Percentiles rank a stretch among this genome's conserved stretches.
phyloP scores from a whole-genome alignment of 2,113 vertebrate genomes.

The Charina bottae region DNA sequence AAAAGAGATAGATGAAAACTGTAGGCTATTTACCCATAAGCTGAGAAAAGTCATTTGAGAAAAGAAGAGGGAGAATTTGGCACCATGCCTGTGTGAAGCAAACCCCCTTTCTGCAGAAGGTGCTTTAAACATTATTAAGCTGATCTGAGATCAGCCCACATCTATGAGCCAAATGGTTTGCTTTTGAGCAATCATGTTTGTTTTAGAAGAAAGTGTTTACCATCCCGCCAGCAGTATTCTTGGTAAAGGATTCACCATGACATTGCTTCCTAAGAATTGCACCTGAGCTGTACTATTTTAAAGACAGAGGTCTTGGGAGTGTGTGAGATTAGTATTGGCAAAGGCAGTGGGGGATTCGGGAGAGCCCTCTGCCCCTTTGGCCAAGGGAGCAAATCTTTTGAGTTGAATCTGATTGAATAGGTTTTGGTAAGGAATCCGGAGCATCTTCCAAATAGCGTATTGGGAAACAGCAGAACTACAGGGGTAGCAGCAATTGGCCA shows the following conservation, averaged over 20 bases:
- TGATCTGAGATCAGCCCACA: neutral
- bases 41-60: constrained; percentile 39
- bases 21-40: constrained; percentile 20
- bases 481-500: neutral
- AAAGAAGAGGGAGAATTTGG: neutral
- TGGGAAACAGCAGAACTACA: neutral
- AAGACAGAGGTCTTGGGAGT: neutral
- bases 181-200: neutral
- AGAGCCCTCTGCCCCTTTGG: neutral
- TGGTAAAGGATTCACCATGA: neutral
- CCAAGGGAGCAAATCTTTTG: neutral
- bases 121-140: neutral
- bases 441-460: neutral
- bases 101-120: neutral
- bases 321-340: neutral
- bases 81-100: neutral
- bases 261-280: neutral
- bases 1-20: neutral
- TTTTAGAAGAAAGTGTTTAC: neutral
- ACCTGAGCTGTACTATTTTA: neutral
- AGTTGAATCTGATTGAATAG: neutral
- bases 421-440: neutral
- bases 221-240: neutral
- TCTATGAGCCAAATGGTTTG: neutral
- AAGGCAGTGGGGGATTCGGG: neutral